Conservation (phyloP, 2,113 vertebrate genomes). For the Mastomys natalensis region DNA sequence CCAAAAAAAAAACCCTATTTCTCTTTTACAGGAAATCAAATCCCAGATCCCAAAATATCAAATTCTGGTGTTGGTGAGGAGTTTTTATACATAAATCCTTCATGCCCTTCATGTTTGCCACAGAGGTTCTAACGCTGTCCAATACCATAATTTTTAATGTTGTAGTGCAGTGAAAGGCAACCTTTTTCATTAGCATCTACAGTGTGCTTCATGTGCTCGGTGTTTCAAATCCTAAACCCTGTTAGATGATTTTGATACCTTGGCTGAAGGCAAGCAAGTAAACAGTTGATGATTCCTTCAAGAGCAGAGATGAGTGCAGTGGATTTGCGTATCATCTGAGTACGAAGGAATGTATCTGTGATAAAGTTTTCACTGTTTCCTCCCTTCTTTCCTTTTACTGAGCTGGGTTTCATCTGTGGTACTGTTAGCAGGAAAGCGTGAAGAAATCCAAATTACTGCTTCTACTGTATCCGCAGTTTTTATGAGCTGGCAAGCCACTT, state of each 20-base stretch:
- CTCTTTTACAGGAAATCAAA: neutral
- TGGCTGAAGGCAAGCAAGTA: neutral
- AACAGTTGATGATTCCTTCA: neutral
- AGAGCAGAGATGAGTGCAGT: neutral
- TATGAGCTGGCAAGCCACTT: neutral
- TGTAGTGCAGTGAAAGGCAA: neutral
- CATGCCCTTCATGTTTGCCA: neutral
- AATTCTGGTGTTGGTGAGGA: neutral
- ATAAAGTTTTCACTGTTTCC: neutral
- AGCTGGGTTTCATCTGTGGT: neutral
- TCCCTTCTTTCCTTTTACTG: neutral
- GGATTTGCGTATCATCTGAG: neutral
- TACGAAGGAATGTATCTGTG: rapidly evolving
- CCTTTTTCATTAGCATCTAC: neutral
- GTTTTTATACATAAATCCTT: neutral
- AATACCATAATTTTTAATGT: neutral
- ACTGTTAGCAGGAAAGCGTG: neutral
- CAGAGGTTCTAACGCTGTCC: neutral
- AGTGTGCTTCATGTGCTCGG: neutral
- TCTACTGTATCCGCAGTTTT: neutral
- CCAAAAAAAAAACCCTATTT: neutral
- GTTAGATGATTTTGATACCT: neutral
- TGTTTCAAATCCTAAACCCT: neutral
- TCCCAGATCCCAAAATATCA: neutral
- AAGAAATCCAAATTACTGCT: neutral